Percentiles rank a stretch among this genome's conserved stretches.
Evolutionary conservation across 1,140 invertebrate species (phyloP).

Genomic region (Solen grandis): DNA sequence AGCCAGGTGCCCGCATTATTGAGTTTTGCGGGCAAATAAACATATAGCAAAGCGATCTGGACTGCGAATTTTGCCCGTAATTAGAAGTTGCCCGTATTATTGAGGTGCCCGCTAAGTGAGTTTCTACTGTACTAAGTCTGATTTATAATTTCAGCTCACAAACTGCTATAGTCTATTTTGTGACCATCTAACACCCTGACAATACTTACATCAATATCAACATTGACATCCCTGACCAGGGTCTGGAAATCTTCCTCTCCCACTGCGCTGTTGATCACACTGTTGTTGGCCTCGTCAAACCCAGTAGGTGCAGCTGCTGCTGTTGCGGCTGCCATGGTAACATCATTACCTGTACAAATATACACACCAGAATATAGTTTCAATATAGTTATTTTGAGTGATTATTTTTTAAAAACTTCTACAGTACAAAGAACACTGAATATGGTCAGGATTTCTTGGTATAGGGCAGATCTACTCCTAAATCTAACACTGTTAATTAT

Average conservation of each 20-base stretch:
- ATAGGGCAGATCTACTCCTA: not conserved
- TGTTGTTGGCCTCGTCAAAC: constrained; percentile 32
- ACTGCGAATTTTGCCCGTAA: no score
- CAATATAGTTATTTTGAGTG: not conserved
- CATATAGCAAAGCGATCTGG: no score
- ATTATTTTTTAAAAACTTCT: not conserved
- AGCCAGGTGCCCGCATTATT: no score
- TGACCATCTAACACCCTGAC: no score
- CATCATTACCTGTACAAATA: not conserved
- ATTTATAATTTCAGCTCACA: no score
- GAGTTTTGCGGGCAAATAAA: no score
- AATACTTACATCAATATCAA: constrained; percentile 71
- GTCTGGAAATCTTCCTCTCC: constrained; percentile 66
- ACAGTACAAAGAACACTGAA: not conserved
- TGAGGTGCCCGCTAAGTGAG: no score
- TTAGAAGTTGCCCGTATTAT: no score
- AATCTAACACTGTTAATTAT: no score
- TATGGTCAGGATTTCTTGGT: not conserved
- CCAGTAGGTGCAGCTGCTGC: not conserved
- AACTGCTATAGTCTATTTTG: no score
- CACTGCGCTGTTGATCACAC: constrained; percentile 72
- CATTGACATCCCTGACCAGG: constrained; percentile 61
- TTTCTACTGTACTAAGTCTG: no score
- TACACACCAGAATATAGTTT: not conserved
- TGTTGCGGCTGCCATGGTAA: not conserved